These are phyloP conservation scores for Lasioglossum pauxillum DNA, from an alignment of 2,888 invertebrate genomes.

Conservation along the genomic window DNA sequence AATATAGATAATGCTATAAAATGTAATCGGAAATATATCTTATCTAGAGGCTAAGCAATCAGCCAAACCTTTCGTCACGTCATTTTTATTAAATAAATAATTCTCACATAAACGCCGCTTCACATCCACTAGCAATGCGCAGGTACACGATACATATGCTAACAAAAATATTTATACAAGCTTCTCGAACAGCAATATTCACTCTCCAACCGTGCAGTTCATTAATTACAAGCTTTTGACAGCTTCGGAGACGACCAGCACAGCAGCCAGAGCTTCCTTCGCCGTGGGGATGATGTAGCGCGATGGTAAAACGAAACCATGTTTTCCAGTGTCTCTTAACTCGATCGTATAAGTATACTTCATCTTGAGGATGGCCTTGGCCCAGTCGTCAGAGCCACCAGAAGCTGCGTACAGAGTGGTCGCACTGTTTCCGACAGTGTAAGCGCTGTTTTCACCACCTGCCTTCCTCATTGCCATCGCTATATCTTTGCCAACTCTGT, in stretches of 20 bases:
- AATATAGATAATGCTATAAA: neutral
- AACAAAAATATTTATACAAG: conserved; percentile 46
- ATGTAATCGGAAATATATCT: neutral
- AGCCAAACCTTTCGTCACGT: neutral
- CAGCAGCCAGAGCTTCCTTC: conserved; percentile 90
- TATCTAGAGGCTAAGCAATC: neutral
- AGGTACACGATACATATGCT: neutral
- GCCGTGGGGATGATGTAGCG: conserved; percentile 91
- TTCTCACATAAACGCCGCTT: conserved; percentile 11
- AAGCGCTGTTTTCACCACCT: conserved; percentile 86
- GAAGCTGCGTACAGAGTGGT: conserved; percentile 92
- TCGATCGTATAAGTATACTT: conserved; percentile 96
- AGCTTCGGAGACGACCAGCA: conserved; percentile 88
- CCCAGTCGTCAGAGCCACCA: conserved; percentile 96
- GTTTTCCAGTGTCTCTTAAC: conserved; percentile 92
- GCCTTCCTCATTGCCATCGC: conserved; percentile 88
- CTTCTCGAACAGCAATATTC: neutral
- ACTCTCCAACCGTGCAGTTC: neutral
- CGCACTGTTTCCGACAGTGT: conserved; percentile 92
- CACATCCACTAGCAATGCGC: conserved; percentile 14
- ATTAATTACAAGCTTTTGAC: conserved; percentile 76
- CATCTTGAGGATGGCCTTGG: conserved; percentile 92
- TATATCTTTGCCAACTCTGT: conserved; percentile 89
- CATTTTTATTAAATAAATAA: conserved; percentile 60
- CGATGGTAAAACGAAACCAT: conserved; percentile 95